These are phyloP conservation scores for Xenus cinereus DNA, from an alignment of 2,113 vertebrate species.

Conservation along the genomic window DNA sequence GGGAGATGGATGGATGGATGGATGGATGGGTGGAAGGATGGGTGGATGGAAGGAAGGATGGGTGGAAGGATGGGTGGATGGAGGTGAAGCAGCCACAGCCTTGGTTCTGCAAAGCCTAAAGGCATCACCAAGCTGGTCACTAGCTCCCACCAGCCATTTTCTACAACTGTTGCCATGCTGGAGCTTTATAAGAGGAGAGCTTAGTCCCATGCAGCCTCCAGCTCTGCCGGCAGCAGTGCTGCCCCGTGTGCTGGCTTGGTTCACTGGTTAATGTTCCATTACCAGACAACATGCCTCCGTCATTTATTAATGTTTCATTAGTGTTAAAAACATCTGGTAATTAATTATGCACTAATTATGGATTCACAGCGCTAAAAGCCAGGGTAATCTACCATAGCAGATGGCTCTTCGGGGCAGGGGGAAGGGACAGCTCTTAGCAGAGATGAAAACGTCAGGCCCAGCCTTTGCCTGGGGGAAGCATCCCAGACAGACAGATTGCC, in stretches of 20 bases:
- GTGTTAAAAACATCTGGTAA: slow-evolving; percentile 73
- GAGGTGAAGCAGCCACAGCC: not conserved
- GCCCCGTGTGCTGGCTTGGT: not conserved
- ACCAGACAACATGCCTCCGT: slow-evolving; percentile 59
- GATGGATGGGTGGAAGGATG: not conserved
- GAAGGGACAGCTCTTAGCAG: slow-evolving; percentile 28
- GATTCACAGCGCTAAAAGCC: slow-evolving; percentile 60
- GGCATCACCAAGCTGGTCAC: not conserved
- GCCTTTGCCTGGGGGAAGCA: not conserved
- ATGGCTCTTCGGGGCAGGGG: slow-evolving; percentile 18
- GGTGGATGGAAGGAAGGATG: no score
- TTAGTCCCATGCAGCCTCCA: not conserved
- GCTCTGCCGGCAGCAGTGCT: not conserved
- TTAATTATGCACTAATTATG: slow-evolving; percentile 74
- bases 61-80: no score
- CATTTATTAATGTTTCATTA: slow-evolving; percentile 72
- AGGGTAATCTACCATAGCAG: slow-evolving; percentile 58
- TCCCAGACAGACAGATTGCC: not conserved
- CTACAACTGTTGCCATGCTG: not conserved
- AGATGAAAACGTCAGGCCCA: slow-evolving; percentile 7
- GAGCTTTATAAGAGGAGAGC: not conserved
- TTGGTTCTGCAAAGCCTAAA: not conserved
- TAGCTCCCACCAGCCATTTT: not conserved
- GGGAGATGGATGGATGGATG: not conserved
- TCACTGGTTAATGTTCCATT: slow-evolving; percentile 58